Evolutionary conservation across 2,888 invertebrate species (phyloP), one percentile per base, ranked within the genome.

Genomic region (Pollenia griseotomentosa): DNA sequence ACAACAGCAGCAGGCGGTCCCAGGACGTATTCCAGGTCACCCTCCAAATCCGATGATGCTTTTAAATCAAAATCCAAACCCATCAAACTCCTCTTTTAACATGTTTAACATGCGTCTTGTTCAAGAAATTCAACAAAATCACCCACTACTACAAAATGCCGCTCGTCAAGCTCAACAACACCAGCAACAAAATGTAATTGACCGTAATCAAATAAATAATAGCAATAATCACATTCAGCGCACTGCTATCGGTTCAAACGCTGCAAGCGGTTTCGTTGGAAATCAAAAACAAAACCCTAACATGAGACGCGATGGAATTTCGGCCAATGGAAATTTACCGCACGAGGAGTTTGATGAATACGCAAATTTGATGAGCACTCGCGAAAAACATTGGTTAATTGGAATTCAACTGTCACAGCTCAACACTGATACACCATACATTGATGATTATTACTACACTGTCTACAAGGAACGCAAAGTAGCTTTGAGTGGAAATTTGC

Each of bases 361-460:
- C 92, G 96, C 97, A 0, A 99, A 98, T 0, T 94, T 99, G 12
- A 99, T 99, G 99, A 97, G 97, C 14, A 95, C 95, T 88, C 95
- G 97, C 44, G 99, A 99, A 93, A 98, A 99, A 90, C 98, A 99
- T 90, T 99, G 99, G 98, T 94, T 99, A 12, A 96, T 98, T 88
- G 98, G 98, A 92, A 99, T 99, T 89, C 99, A 99, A 93, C 94
- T 98, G 92, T 93, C 98, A 85, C 99, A 99, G 92, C 94, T 99
- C 1, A 98, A 98, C 91, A 98, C 98, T 0, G 98, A 98, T 74
- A 98, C 99, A 85, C 99, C 99, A 0, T 98, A 98, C 93, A 96
- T 98, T 90, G 99, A 99, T 92, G 99, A 99, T 93, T 99, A 97
- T 93, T 99, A 99, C 92, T 99, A 97, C 91, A 98, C 98, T 59